Percentiles rank a stretch among this genome's conserved stretches.
Conservation (phyloP, 2,113 vertebrate genomes). For the Epinephelus moara region DNA sequence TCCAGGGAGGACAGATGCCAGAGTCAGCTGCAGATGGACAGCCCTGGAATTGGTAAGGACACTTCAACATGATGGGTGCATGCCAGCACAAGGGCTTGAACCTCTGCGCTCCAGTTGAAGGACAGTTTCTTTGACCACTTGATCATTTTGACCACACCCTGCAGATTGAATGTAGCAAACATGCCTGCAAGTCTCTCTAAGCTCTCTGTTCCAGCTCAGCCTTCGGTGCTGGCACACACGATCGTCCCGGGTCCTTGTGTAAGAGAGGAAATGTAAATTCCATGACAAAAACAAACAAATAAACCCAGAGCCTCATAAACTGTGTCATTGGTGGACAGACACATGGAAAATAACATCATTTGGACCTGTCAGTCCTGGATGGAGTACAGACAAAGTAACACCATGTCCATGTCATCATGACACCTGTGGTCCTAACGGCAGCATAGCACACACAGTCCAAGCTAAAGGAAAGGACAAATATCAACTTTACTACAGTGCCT, state of each 20-base stretch:
- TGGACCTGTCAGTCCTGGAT: slow-evolving; percentile 65
- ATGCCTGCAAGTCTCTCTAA: slow-evolving; percentile 40
- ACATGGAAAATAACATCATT: slow-evolving; percentile 80
- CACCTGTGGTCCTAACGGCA: slow-evolving; percentile 69
- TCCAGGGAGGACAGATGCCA: slow-evolving; percentile 17
- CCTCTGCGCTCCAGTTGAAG: slow-evolving; percentile 28
- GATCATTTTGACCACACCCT: slow-evolving; percentile 68
- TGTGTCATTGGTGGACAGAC: slow-evolving; percentile 65
- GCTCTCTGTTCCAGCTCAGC: slow-evolving; percentile 49
- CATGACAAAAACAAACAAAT: slow-evolving; percentile 82
- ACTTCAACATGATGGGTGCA: slow-evolving; percentile 9
- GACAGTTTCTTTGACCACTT: slow-evolving; percentile 56
- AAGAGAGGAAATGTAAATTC: slow-evolving; percentile 79
- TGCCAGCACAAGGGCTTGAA: slow-evolving; percentile 25
- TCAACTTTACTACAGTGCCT: slow-evolving; percentile 38
- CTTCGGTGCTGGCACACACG: slow-evolving; percentile 62
- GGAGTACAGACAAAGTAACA: slow-evolving; percentile 49
- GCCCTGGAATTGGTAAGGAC: slow-evolving; percentile 24
- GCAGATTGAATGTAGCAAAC: slow-evolving; percentile 54
- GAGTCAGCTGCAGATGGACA: slow-evolving; percentile 16
- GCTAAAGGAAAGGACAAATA: slow-evolving; percentile 48
- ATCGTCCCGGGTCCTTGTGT: slow-evolving; percentile 54
- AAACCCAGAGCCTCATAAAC: slow-evolving; percentile 75
- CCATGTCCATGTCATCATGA: slow-evolving; percentile 67
- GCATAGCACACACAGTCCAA: slow-evolving; percentile 10